Evolutionary conservation across 1,140 invertebrate genomes (phyloP).

Genomic region (Yoshiicerus persimilis): DNA sequence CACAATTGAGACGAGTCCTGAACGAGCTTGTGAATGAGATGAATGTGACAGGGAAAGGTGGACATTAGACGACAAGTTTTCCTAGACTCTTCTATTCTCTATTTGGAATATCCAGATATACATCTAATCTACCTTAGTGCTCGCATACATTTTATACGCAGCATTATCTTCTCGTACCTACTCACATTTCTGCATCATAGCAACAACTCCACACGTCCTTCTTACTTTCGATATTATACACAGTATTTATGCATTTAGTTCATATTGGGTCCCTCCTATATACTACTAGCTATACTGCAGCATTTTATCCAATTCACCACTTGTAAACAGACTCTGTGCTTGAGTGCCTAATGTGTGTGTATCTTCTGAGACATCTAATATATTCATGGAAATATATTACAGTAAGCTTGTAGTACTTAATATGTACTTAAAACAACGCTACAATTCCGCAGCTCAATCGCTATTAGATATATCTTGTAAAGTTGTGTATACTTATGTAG

Average conservation of each 20-base stretch:
- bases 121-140: neutral
- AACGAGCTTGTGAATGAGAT: constrained; percentile 5
- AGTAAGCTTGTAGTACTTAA: neutral
- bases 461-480: neutral
- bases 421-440: neutral
- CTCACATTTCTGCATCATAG: too few species aligned
- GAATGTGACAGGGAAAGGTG: constrained; percentile 7
- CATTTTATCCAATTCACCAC: too few species aligned
- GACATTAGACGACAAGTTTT: constrained; percentile 18
- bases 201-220: too few species aligned
- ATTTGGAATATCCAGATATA: neutral
- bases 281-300: too few species aligned
- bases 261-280: neutral
- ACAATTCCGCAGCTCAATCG: neutral
- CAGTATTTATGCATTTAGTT: neutral
- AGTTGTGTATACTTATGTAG: too few species aligned
- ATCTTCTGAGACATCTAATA: too few species aligned
- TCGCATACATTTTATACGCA: neutral
- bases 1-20: neutral
- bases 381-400: neutral
- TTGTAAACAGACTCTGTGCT: too few species aligned
- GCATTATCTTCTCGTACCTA: too few species aligned
- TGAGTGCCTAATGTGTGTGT: too few species aligned
- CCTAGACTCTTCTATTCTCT: neutral
- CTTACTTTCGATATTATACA: neutral